Conservation (phyloP, 2,113 vertebrate species). For the Planiliza haematocheilus region DNA sequence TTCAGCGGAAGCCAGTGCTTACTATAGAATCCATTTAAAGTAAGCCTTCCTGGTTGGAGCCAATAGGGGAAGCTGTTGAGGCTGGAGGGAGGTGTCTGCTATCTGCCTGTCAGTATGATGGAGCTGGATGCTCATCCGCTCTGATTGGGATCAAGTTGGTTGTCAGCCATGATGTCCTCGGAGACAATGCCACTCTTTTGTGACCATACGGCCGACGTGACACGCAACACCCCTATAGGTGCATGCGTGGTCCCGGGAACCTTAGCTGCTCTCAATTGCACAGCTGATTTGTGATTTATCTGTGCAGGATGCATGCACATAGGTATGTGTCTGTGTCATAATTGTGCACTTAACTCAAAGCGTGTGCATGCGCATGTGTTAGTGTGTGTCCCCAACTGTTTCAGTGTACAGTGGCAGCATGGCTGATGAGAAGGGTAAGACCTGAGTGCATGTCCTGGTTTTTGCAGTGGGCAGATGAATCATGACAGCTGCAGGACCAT, state of each 20-base stretch:
- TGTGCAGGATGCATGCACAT: neutral
- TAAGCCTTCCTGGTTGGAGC: conserved; percentile 35
- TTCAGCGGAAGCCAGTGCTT: conserved; percentile 59
- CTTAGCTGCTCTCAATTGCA: conserved; percentile 6
- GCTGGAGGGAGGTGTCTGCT: conserved; percentile 30
- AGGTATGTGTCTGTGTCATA: conserved; percentile 27
- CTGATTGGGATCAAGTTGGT: conserved; percentile 39
- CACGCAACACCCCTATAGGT: conserved; percentile 42
- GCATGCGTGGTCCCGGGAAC: conserved; percentile 15
- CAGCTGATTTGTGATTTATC: neutral
- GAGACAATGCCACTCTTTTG: conserved; percentile 42
- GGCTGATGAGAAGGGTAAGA: conserved; percentile 63
- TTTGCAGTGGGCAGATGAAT: conserved; percentile 73
- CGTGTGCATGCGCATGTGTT: conserved; percentile 8
- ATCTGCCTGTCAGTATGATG: conserved; percentile 42
- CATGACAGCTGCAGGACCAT: conserved; percentile 80
- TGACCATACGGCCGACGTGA: conserved; percentile 23
- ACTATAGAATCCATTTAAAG: conserved; percentile 68
- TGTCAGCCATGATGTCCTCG: conserved; percentile 43
- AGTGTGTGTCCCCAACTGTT: conserved; percentile 48
- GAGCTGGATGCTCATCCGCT: conserved; percentile 40
- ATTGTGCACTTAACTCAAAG: conserved; percentile 19
- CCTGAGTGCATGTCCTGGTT: conserved; percentile 68
- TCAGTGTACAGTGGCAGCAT: conserved; percentile 59
- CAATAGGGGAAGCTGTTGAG: conserved; percentile 26